Percentiles rank a stretch among this genome's conserved stretches.
Evolutionary conservation across 1,140 invertebrate genomes (phyloP).

Genomic region (Hycleus phaleratus): DNA sequence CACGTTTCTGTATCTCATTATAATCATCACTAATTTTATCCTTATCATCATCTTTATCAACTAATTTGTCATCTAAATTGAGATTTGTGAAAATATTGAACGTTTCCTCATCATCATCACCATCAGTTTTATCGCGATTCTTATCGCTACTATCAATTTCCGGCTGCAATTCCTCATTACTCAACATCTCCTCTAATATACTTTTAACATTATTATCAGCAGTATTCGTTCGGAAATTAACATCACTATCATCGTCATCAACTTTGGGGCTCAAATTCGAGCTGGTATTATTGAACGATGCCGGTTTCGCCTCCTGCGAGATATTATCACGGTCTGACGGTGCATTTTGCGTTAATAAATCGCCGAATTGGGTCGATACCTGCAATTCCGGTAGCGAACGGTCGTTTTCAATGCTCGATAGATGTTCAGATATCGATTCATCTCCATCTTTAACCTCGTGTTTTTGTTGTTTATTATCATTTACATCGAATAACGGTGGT

Average conservation of each 20-base stretch:
- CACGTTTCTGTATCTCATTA: conserved; percentile 36
- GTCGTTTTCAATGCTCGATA: conserved; percentile 37
- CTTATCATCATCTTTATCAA: conserved; percentile 12
- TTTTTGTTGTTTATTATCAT: conserved; percentile 3
- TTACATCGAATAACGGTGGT: conserved; percentile 17
- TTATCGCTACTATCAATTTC: conserved; percentile 23
- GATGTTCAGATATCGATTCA: conserved; percentile 32
- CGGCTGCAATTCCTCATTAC: conserved; percentile 28
- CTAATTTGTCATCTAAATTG: conserved; percentile 10
- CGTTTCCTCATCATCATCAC: conserved; percentile 34
- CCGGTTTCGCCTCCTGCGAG: conserved; percentile 16
- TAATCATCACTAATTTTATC: conserved; percentile 29
- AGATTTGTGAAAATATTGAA: conserved; percentile 19
- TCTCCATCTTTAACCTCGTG: conserved; percentile 12
- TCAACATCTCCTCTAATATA: conserved; percentile 37
- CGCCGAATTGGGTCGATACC: conserved; percentile 9
- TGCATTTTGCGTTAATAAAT: conserved; percentile 7
- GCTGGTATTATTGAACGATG: conserved; percentile 22
- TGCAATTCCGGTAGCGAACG: conserved; percentile 38
- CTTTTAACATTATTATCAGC: conserved; percentile 26
- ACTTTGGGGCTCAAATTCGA: conserved; percentile 20
- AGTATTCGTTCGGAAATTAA: not conserved
- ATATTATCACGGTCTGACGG: conserved; percentile 9
- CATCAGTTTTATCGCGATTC: conserved; percentile 36
- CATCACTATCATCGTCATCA: conserved; percentile 16